A percentile compares a stretch with the other conserved stretches of the same genome.
These are phyloP conservation scores for Origma solitaria DNA, from an alignment of 2,113 vertebrate genomes.

Conservation along the genomic window DNA sequence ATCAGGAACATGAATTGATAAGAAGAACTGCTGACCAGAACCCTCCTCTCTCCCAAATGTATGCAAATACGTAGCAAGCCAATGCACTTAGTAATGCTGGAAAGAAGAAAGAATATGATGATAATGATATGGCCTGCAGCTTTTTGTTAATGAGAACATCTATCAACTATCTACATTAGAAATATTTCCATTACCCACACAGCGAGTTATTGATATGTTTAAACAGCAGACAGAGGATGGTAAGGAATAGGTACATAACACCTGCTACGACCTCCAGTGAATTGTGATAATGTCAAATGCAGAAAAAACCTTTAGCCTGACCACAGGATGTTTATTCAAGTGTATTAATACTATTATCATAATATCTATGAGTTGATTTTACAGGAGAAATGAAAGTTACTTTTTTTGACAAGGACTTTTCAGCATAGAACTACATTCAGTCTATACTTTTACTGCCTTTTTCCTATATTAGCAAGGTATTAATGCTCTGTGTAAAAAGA, in stretches of 20 bases:
- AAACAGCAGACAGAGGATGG: background rate
- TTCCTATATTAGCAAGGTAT: background rate
- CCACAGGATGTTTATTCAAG: background rate
- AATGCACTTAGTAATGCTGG: background rate
- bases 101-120: background rate
- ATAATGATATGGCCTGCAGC: background rate
- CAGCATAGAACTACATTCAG: background rate
- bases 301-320: background rate
- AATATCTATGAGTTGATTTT: background rate
- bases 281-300: background rate
- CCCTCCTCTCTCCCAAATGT: background rate
- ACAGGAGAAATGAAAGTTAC: background rate
- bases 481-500: background rate
- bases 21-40: background rate
- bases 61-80: background rate
- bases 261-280: background rate
- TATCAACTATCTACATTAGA: background rate
- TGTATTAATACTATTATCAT: background rate
- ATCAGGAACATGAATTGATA: background rate
- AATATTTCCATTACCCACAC: background rate
- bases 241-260: background rate
- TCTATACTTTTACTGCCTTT: background rate
- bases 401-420: background rate
- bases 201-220: background rate
- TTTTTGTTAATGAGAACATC: conserved; percentile 8